A percentile compares a stretch with the other conserved stretches of the same genome.
Conservation (phyloP, 2,888 invertebrate species). For the Melikaiella ostensackeni region DNA sequence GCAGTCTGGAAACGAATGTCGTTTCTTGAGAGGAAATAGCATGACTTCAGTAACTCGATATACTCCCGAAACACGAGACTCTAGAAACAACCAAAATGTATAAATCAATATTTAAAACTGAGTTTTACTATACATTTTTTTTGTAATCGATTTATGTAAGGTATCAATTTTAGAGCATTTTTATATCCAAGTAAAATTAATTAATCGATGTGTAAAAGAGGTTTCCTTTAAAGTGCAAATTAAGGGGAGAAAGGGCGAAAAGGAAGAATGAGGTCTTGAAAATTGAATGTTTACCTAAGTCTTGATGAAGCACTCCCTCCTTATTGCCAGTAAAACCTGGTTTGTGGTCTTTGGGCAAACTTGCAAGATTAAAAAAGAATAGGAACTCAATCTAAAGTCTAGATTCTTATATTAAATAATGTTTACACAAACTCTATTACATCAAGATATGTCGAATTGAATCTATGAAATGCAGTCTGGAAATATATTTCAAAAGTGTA, state of each 20-base stretch:
- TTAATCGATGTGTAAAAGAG: background rate
- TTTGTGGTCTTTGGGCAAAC: conserved; percentile 13
- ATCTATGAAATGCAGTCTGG: background rate
- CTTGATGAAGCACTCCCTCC: conserved; percentile 23
- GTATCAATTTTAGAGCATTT: background rate
- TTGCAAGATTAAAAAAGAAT: background rate
- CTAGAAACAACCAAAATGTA: background rate
- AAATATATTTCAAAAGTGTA: background rate
- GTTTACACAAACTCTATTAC: background rate
- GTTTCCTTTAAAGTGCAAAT: background rate
- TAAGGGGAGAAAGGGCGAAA: background rate
- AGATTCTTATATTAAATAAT: background rate
- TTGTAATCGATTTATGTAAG: too few species aligned
- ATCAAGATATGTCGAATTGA: too few species aligned
- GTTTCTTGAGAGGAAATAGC: background rate
- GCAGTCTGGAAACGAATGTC: background rate
- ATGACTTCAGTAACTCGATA: background rate
- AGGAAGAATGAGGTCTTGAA: background rate
- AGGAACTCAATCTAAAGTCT: background rate
- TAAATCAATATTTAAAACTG: background rate
- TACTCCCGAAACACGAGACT: background rate
- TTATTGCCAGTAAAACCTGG: conserved; percentile 12
- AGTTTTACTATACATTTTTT: background rate
- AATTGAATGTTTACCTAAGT: conserved; percentile 14
- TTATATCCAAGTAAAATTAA: background rate